phyloP scores from a whole-genome alignment of 2,113 vertebrate genomes.

The Cheilinus undulatus region DNA sequence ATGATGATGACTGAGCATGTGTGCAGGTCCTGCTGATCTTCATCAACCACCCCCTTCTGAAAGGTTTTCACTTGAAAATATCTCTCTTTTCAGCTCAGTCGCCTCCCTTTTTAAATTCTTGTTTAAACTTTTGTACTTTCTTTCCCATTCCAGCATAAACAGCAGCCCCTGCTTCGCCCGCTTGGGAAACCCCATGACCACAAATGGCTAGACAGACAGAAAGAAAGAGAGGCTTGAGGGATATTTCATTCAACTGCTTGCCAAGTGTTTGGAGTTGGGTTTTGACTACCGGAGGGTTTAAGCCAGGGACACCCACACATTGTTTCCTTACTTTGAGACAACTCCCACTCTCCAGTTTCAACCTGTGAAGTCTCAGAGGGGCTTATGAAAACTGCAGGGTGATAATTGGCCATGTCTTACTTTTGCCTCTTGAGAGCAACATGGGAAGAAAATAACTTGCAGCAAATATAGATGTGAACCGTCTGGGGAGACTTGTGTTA shows the following conservation, averaged over 20 bases:
- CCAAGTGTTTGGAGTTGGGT: conserved; percentile 61
- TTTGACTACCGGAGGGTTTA: conserved; percentile 38
- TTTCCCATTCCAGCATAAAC: conserved; percentile 63
- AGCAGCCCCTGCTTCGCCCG: conserved; percentile 46
- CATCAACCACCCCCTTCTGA: neutral
- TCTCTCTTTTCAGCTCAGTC: conserved; percentile 11
- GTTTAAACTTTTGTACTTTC: conserved; percentile 26
- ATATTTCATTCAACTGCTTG: conserved; percentile 64
- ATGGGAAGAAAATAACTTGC: conserved; percentile 31
- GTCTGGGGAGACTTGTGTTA: conserved; percentile 11
- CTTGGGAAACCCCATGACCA: conserved; percentile 61
- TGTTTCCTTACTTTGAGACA: conserved; percentile 41
- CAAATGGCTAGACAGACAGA: conserved; percentile 64
- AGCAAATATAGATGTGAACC: conserved; percentile 14
- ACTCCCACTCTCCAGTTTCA: conserved; percentile 62
- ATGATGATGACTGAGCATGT: conserved; percentile 23
- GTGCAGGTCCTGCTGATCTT: neutral
- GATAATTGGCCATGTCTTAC: conserved; percentile 71
- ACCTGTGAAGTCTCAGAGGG: conserved; percentile 38
- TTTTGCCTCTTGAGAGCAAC: conserved; percentile 57
- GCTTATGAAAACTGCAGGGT: conserved; percentile 39
- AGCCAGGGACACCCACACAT: conserved; percentile 30
- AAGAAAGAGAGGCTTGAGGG: conserved; percentile 59
- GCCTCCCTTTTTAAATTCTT: neutral
- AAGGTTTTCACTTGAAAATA: conserved; percentile 1